Conservation (phyloP, 2,797 vertebrate species). For the Rhadinocentrus ornatus region DNA sequence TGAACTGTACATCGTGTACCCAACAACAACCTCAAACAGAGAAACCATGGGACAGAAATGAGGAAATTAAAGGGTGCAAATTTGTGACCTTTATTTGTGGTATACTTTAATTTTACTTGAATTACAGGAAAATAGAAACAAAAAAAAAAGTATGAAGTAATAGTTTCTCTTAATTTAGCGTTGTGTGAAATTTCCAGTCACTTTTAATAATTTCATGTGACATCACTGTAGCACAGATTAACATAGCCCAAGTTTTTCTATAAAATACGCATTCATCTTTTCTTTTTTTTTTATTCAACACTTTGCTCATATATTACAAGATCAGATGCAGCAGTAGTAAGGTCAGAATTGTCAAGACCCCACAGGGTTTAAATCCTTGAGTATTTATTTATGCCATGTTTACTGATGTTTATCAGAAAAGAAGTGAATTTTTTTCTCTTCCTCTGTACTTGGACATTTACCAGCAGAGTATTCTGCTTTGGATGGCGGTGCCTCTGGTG, state of each 20-base stretch:
- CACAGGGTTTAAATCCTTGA: slow-evolving; percentile 2
- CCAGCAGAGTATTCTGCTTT: slow-evolving; percentile 35
- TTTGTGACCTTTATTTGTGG: neutral
- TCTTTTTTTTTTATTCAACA: neutral
- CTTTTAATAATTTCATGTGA: slow-evolving; percentile 8
- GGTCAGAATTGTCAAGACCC: neutral
- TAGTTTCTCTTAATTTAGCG: neutral
- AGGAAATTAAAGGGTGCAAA: slow-evolving; percentile 7
- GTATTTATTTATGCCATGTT: slow-evolving; percentile 1
- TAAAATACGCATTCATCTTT: neutral
- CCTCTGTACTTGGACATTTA: slow-evolving; percentile 16
- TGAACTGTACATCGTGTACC: slow-evolving; percentile 48
- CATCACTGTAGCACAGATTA: neutral
- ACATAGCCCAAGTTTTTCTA: neutral
- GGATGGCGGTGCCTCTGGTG: slow-evolving; percentile 54
- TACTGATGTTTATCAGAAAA: slow-evolving; percentile 33
- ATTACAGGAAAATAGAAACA: slow-evolving; percentile 5
- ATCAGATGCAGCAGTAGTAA: neutral
- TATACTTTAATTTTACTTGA: slow-evolving; percentile 4
- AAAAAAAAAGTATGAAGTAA: neutral
- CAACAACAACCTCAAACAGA: slow-evolving; percentile 20
- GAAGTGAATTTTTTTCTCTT: slow-evolving; percentile 24
- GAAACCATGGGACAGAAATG: slow-evolving; percentile 1
- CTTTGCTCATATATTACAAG: neutral
- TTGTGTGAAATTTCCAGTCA: neutral